phyloP scores from a whole-genome alignment of 2,113 vertebrate genomes.

The Maccullochella peelii region DNA sequence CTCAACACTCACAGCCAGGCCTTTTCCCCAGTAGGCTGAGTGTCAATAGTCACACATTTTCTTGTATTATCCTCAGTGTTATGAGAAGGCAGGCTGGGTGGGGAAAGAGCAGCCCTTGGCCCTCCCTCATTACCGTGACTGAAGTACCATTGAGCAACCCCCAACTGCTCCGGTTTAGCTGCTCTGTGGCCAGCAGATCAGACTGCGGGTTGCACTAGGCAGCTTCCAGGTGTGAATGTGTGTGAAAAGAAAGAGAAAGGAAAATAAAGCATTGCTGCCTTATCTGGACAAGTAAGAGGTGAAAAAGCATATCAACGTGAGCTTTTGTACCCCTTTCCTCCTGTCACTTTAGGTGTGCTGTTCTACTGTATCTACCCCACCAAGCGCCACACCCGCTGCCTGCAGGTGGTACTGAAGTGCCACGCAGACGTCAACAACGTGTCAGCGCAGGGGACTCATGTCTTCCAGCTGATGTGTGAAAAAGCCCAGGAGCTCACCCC shows the following conservation, averaged over 20 bases:
- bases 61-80: neutral
- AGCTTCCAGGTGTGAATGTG: neutral
- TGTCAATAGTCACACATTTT: conserved; percentile 18
- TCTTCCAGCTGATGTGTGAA: conserved; percentile 91
- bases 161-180: neutral
- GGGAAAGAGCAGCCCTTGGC: too few species aligned
- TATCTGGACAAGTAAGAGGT: too few species aligned
- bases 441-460: conserved; percentile 82
- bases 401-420: conserved; percentile 84
- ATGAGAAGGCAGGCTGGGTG: neutral
- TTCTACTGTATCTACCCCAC: conserved; percentile 93
- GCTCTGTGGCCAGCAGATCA: neutral
- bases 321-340: neutral
- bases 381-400: conserved; percentile 87
- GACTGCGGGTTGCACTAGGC: neutral
- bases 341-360: conserved; percentile 85
- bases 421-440: conserved; percentile 91
- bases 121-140: neutral
- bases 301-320: neutral
- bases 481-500: conserved; percentile 83
- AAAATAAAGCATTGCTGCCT: neutral
- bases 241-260: neutral
- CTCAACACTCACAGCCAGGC: conserved; percentile 20
- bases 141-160: neutral
- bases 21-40: neutral